Evolutionary conservation across 2,888 invertebrate genomes (phyloP).

Genomic region (Copidosoma aretas): DNA sequence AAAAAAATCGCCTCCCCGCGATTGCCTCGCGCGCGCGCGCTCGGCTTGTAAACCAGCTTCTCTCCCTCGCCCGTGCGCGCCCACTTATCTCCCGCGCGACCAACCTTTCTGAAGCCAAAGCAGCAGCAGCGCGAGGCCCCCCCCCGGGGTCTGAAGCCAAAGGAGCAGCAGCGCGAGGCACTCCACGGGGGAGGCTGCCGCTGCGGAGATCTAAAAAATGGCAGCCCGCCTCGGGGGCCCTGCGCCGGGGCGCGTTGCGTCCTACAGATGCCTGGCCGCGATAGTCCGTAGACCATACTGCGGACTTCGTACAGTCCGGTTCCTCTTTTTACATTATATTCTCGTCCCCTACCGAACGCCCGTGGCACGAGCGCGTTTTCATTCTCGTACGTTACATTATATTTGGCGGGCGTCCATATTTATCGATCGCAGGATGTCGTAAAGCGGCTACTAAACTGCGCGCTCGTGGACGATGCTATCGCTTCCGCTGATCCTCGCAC

Average conservation of each 20-base stretch:
- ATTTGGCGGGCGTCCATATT: conserved; percentile 3
- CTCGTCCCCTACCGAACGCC: neutral
- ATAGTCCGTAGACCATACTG: too few relatives aligned
- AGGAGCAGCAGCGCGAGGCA: neutral
- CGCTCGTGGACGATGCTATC: conserved; percentile 13
- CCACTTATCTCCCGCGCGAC: conserved; percentile 34
- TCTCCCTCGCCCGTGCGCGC: conserved; percentile 16
- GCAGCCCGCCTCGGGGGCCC: conserved; percentile 14
- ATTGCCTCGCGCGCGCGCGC: conserved; percentile 2
- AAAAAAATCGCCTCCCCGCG: conserved; percentile 25
- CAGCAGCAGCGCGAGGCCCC: neutral
- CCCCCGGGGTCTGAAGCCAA: conserved; percentile 5
- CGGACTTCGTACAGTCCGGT: neutral
- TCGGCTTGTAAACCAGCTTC: conserved; percentile 23
- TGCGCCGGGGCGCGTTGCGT: neutral
- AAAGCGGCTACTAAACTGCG: neutral
- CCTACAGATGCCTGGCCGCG: conserved; percentile 21
- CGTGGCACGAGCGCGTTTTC: neutral
- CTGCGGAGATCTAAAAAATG: conserved; percentile 8
- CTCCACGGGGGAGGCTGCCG: conserved; percentile 2
- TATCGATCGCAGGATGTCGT: conserved; percentile 23
- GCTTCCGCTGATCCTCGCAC: neutral
- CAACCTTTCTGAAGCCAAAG: conserved; percentile 29
- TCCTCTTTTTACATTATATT: neutral
- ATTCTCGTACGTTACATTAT: conserved; percentile 1